phyloP scores from a whole-genome alignment of 2,888 invertebrate species.

The Drosophila bunnanda region DNA sequence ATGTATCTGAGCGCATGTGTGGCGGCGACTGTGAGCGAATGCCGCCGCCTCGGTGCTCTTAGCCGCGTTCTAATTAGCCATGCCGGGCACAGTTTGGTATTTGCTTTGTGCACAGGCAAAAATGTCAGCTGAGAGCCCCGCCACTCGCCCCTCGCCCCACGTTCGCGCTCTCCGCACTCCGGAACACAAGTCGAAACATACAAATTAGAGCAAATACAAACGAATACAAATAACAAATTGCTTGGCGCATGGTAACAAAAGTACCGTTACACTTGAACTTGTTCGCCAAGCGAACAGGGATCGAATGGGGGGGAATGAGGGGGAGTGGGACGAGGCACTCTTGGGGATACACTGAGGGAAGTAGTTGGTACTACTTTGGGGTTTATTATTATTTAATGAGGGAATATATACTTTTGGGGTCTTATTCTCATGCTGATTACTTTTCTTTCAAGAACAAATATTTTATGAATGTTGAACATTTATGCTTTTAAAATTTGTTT shows the following conservation, averaged over 20 bases:
- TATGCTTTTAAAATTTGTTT: background rate
- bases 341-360: conserved; percentile 16
- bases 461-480: background rate
- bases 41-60: conserved; percentile 37
- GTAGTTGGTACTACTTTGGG: background rate
- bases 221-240: conserved; percentile 72
- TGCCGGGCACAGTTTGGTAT: conserved; percentile 76
- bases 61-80: conserved; percentile 72
- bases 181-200: conserved; percentile 52
- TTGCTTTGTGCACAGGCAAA: conserved; percentile 74
- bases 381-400: background rate
- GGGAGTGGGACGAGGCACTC: conserved; percentile 33
- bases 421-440: background rate
- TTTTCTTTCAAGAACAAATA: background rate
- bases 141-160: background rate
- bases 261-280: conserved; percentile 68
- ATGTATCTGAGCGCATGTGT: conserved; percentile 22
- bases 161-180: background rate
- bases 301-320: background rate
- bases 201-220: conserved; percentile 78
- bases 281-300: conserved; percentile 35
- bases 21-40: conserved; percentile 24
- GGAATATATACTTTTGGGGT: background rate
- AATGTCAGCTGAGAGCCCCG: conserved; percentile 69
- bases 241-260: conserved; percentile 74